Percentiles rank a stretch among this genome's conserved stretches.
Conservation (phyloP, 2,113 vertebrate genomes). For the Nymphicus hollandicus region DNA sequence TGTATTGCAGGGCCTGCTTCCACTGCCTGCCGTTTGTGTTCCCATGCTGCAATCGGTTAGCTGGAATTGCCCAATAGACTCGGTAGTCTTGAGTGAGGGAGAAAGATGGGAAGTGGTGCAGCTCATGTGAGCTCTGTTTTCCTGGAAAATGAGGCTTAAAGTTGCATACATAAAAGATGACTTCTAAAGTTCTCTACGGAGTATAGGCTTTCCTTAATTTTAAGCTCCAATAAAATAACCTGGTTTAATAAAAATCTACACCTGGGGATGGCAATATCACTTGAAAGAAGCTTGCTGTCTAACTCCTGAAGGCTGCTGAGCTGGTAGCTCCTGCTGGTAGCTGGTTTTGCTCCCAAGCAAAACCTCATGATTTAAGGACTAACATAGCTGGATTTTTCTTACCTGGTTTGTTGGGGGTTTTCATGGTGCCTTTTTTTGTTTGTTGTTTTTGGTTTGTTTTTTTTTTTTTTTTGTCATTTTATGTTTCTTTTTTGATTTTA, state of each 20-base stretch:
- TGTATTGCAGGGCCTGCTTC: not conserved
- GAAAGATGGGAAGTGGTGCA: not conserved
- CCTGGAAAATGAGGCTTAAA: not conserved
- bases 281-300: not conserved
- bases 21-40: not conserved
- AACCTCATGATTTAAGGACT: not conserved
- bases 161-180: not conserved
- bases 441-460: not conserved
- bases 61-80: not conserved
- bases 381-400: not conserved
- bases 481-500: not conserved
- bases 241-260: not conserved
- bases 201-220: not conserved
- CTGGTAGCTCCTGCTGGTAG: not conserved
- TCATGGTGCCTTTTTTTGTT: not conserved
- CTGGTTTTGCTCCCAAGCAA: not conserved
- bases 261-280: not conserved
- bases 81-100: fast-evolving
- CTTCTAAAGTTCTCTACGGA: not conserved
- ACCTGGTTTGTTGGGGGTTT: not conserved
- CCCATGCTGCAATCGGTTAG: fast-evolving
- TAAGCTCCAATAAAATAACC: not conserved
- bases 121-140: not conserved
- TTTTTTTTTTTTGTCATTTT: not conserved
- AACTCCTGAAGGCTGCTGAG: not conserved